These are phyloP conservation scores for Meteorus colon DNA, from an alignment of 2,888 invertebrate genomes.

Conservation along the genomic window DNA sequence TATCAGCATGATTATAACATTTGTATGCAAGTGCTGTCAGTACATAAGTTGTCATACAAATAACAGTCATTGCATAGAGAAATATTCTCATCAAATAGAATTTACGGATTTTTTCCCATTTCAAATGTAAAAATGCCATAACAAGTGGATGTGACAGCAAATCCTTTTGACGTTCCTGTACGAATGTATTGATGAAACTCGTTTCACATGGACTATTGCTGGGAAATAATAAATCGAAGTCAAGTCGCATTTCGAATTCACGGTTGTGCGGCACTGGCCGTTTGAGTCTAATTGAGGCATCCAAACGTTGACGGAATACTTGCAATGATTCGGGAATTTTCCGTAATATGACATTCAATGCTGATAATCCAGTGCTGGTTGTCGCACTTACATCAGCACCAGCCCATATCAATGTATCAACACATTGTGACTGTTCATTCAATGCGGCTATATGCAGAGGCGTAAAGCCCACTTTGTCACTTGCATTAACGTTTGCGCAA, in stretches of 20 bases:
- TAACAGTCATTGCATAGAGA: constrained; percentile 67
- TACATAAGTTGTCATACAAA: constrained; percentile 69
- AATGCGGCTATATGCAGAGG: constrained; percentile 74
- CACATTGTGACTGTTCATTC: constrained; percentile 73
- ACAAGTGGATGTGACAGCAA: constrained; percentile 73
- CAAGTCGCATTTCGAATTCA: constrained; percentile 69
- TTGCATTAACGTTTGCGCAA: constrained; percentile 68
- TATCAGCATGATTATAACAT: constrained; percentile 65
- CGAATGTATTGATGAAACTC: constrained; percentile 73
- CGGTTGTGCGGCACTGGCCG: constrained; percentile 68
- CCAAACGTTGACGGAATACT: constrained; percentile 71
- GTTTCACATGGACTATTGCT: constrained; percentile 71
- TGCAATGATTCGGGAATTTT: constrained; percentile 73
- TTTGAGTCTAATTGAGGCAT: constrained; percentile 68
- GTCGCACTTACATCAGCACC: constrained; percentile 74
- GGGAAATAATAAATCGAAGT: constrained; percentile 70
- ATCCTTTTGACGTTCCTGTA: constrained; percentile 73
- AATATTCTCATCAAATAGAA: constrained; percentile 71
- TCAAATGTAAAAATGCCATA: constrained; percentile 74
- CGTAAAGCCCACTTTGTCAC: constrained; percentile 71
- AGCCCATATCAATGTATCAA: constrained; percentile 71
- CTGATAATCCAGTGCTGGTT: constrained; percentile 72
- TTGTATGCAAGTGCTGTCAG: constrained; percentile 68
- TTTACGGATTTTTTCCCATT: constrained; percentile 74
- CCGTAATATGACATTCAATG: constrained; percentile 72